A percentile compares a stretch with the other conserved stretches of the same genome.
Evolutionary conservation across 1,140 invertebrate species (phyloP).

Genomic region (Chrysopa pallens): DNA sequence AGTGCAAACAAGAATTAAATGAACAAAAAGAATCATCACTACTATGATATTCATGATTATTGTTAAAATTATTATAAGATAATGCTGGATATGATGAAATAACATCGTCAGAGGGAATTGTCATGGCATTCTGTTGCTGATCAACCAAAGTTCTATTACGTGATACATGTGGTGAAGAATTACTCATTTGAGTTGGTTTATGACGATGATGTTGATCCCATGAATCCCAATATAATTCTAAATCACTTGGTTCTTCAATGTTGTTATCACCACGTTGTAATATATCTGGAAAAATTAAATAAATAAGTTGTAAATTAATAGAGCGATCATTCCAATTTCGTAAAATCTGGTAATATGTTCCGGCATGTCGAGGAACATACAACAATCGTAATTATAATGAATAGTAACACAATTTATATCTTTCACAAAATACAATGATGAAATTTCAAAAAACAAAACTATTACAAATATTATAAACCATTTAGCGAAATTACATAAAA

Average conservation of each 20-base stretch:
- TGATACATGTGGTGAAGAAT: conserved; percentile 33
- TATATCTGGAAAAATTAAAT: conserved; percentile 28
- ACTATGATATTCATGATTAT: conserved; percentile 6
- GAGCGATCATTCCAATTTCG: background rate
- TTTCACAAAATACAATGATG: too few species aligned
- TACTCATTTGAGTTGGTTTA: conserved; percentile 21
- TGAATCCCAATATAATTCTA: conserved; percentile 76
- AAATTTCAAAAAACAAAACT: too few species aligned
- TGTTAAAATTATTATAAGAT: background rate
- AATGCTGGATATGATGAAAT: background rate
- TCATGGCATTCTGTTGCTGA: conserved; percentile 6
- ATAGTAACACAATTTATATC: too few species aligned
- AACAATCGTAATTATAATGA: too few species aligned
- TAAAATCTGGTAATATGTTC: background rate
- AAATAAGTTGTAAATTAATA: background rate
- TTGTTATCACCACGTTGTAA: conserved; percentile 27
- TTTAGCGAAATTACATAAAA: too few species aligned
- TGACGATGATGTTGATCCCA: conserved; percentile 52
- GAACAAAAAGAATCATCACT: conserved; percentile 13
- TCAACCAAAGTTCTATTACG: conserved; percentile 17
- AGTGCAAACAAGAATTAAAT: conserved; percentile 21
- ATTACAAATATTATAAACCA: too few species aligned
- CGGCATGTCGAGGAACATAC: background rate
- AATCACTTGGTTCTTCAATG: conserved; percentile 27
- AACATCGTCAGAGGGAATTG: background rate